These are phyloP conservation scores for Lota lota DNA, from an alignment of 2,113 vertebrate genomes.

Conservation along the genomic window DNA sequence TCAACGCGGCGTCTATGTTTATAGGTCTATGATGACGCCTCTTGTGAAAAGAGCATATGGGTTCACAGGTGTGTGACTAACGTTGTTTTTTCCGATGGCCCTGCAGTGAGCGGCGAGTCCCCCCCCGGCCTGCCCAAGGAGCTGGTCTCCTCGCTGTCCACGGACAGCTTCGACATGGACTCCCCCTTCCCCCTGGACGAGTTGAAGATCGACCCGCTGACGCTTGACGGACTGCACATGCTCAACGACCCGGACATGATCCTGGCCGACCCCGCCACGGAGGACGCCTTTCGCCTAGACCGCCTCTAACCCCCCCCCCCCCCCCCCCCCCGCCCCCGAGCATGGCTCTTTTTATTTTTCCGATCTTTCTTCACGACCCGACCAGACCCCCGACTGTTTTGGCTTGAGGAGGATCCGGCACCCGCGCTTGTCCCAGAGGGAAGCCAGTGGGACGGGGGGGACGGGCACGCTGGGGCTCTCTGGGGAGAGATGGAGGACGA, in stretches of 20 bases:
- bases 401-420: too few species aligned
- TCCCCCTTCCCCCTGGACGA: conserved; percentile 95
- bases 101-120: conserved; percentile 92
- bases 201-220: conserved; percentile 96
- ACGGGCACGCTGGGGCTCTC: too few species aligned
- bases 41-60: neutral
- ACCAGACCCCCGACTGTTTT: too few species aligned
- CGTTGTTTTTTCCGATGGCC: neutral
- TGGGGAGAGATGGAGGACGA: too few species aligned
- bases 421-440: too few species aligned
- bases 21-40: neutral
- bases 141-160: conserved; percentile 83
- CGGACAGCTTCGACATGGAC: conserved; percentile 91
- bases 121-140: conserved; percentile 94
- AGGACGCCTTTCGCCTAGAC: conserved; percentile 97
- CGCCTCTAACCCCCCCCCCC: conserved; percentile 77
- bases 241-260: conserved; percentile 97
- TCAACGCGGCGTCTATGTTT: neutral
- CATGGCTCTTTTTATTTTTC: too few species aligned
- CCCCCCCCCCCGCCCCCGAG: neutral
- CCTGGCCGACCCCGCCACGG: conserved; percentile 90
- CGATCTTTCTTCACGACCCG: too few species aligned
- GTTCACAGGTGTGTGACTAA: neutral
- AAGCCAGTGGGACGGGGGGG: too few species aligned
- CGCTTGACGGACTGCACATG: conserved; percentile 96